Conservation (phyloP, 2,888 invertebrate species). For the Muscina levida region DNA sequence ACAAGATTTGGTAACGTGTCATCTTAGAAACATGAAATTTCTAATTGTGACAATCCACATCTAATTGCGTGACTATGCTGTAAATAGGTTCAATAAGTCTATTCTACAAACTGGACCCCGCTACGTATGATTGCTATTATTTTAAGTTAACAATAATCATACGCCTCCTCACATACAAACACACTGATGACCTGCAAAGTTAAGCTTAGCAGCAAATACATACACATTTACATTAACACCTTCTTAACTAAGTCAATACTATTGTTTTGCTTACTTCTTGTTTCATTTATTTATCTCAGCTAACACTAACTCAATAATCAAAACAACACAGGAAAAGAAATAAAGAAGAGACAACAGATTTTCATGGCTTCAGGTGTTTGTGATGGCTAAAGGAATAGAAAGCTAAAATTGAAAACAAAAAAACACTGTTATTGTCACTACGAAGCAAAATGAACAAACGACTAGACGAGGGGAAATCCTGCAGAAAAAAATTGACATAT, state of each 20-base stretch:
- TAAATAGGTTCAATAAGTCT: too few relatives aligned
- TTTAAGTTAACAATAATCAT: too few relatives aligned
- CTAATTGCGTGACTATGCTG: too few relatives aligned
- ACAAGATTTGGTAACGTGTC: too few relatives aligned
- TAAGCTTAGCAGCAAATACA: too few relatives aligned
- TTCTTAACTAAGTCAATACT: conserved; percentile 33
- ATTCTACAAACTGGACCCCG: too few relatives aligned
- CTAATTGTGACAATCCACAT: too few relatives aligned
- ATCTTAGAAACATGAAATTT: too few relatives aligned
- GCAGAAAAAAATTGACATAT: conserved; percentile 25
- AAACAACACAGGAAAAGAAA: neutral
- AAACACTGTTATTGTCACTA: conserved; percentile 27
- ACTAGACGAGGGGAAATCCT: conserved; percentile 1
- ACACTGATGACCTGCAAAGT: too few relatives aligned
- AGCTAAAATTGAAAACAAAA: neutral
- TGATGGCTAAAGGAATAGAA: neutral
- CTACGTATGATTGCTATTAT: too few relatives aligned
- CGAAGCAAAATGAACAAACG: neutral
- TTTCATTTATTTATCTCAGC: conserved; percentile 24
- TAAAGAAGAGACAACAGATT: conserved; percentile 23
- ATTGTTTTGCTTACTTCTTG: conserved; percentile 1
- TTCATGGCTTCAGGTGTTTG: conserved; percentile 21
- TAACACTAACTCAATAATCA: conserved; percentile 18
- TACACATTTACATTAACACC: too few relatives aligned
- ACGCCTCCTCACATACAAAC: too few relatives aligned